These are phyloP conservation scores for Leptinotarsa peninsularis DNA, from an alignment of 2,888 invertebrate genomes.

Conservation along the genomic window DNA sequence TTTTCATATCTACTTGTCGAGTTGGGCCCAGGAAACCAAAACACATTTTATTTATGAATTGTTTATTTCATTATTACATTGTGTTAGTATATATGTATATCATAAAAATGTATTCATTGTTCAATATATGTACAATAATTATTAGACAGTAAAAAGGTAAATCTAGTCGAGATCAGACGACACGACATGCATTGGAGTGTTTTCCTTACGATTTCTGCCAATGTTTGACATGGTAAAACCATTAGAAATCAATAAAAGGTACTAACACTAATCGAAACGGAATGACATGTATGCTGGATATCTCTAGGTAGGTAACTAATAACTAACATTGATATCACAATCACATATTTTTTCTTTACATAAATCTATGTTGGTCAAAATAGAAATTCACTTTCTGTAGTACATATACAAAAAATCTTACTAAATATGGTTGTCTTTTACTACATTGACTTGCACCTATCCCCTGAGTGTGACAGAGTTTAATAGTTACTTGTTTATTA, in stretches of 20 bases:
- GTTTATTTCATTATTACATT: conserved; percentile 30
- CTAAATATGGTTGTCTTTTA: not conserved
- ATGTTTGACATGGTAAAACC: conserved; percentile 39
- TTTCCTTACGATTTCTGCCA: conserved; percentile 59
- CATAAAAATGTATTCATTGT: conserved; percentile 29
- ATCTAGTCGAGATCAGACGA: conserved; percentile 45
- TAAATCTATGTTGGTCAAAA: conserved; percentile 41
- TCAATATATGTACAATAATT: conserved; percentile 43
- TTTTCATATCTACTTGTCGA: too few relatives aligned
- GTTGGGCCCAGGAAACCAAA: too few relatives aligned
- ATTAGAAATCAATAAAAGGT: conserved; percentile 39
- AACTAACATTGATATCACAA: conserved; percentile 48
- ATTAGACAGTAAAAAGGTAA: conserved; percentile 46
- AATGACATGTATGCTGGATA: conserved; percentile 21
- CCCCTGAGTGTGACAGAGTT: conserved; percentile 4
- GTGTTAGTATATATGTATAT: conserved; percentile 36
- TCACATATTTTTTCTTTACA: conserved; percentile 46
- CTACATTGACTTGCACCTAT: conserved; percentile 19
- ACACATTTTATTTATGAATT: conserved; percentile 3
- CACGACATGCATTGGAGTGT: conserved; percentile 59
- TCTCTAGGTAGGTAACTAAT: conserved; percentile 28
- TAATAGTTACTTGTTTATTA: conserved; percentile 7
- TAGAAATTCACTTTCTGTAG: conserved; percentile 17
- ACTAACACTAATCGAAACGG: conserved; percentile 29
- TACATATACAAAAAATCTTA: not conserved